These are phyloP conservation scores for Palaemon carinicauda DNA, from an alignment of 1,140 invertebrate genomes.

Conservation along the genomic window DNA sequence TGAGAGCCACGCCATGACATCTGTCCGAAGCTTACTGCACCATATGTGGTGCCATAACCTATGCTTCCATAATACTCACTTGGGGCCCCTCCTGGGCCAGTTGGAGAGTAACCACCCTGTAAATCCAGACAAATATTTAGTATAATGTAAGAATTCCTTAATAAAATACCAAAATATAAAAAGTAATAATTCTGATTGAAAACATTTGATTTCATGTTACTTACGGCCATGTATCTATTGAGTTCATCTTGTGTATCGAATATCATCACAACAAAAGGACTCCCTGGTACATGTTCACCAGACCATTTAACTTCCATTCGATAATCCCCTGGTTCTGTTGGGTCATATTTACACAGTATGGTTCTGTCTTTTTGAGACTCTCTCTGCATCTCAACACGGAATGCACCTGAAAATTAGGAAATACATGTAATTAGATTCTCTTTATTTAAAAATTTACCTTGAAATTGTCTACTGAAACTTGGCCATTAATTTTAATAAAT, in stretches of 20 bases:
- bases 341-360: slow-evolving; percentile 96
- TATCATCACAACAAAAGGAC: slow-evolving; percentile 98
- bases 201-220: too few relatives aligned
- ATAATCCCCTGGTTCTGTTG: slow-evolving; percentile 98
- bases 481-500: background rate
- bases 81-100: slow-evolving; percentile 62
- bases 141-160: too few relatives aligned
- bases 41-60: slow-evolving; percentile 68
- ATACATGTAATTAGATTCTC: slow-evolving; percentile 8
- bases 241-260: slow-evolving; percentile 98
- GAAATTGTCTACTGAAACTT: background rate
- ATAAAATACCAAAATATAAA: too few relatives aligned
- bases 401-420: slow-evolving; percentile 75
- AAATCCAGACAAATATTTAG: background rate
- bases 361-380: slow-evolving; percentile 98
- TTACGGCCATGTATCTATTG: slow-evolving; percentile 66
- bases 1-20: slow-evolving; percentile 68
- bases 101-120: slow-evolving; percentile 67
- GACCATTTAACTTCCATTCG: slow-evolving; percentile 98
- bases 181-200: too few relatives aligned
- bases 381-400: slow-evolving; percentile 99
- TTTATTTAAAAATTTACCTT: too few relatives aligned
- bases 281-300: slow-evolving; percentile 94
- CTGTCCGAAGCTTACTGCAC: slow-evolving; percentile 63
- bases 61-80: slow-evolving; percentile 68